Conservation (phyloP, 2,888 invertebrate species). For the Xanthia icteritia region DNA sequence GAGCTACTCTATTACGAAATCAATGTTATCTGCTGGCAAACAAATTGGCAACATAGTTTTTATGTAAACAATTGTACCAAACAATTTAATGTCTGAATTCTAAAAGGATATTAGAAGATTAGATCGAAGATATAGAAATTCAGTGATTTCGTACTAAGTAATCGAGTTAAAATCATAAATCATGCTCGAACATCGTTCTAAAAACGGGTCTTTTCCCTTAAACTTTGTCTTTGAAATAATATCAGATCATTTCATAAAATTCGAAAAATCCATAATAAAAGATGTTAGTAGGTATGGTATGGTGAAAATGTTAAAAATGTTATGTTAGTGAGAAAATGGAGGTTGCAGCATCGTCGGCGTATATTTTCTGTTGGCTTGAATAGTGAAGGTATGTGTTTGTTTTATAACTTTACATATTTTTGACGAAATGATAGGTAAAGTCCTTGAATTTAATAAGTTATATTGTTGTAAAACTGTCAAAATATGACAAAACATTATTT, state of each 20-base stretch:
- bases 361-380: conserved; percentile 3
- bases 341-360: conserved; percentile 3
- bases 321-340: not conserved
- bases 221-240: not conserved
- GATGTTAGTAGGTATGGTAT: not conserved
- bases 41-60: conserved; percentile 47
- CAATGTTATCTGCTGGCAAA: conserved; percentile 52
- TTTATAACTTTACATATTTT: conserved; percentile 36
- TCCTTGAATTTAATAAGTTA: conserved; percentile 24
- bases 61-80: conserved; percentile 49
- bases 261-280: not conserved
- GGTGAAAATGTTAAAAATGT: not conserved
- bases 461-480: conserved; percentile 7
- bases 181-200: not conserved
- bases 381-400: conserved; percentile 41
- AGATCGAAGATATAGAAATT: conserved; percentile 1
- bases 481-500: conserved; percentile 9
- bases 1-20: conserved; percentile 55
- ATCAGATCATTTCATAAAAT: not conserved
- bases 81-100: not conserved
- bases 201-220: not conserved
- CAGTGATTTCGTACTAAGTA: not conserved
- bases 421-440: conserved; percentile 22
- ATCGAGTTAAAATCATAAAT: not conserved
- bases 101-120: not conserved